These are phyloP conservation scores for Novumbra hubbsi DNA, from an alignment of 2,797 vertebrate species.

Conservation along the genomic window DNA sequence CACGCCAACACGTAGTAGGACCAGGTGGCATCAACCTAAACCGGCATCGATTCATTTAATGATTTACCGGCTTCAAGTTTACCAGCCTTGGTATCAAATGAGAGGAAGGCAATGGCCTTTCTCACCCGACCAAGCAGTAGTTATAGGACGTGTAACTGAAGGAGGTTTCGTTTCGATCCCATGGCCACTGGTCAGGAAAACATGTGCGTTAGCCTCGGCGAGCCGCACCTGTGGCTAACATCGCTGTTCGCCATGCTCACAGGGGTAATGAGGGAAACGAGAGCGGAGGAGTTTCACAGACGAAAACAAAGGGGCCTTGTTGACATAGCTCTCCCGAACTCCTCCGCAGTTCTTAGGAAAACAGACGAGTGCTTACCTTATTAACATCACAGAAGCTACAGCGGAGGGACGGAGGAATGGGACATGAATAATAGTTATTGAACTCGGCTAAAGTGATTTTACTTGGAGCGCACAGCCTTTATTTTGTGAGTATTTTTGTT, in stretches of 20 bases:
- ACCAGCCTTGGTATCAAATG: neutral
- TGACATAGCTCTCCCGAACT: conserved; percentile 53
- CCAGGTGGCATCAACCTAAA: neutral
- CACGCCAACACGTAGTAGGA: neutral
- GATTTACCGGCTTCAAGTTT: neutral
- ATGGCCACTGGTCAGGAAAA: neutral
- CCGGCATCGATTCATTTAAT: neutral
- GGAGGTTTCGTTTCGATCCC: neutral
- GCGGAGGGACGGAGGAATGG: conserved; percentile 57
- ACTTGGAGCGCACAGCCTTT: conserved; percentile 78
- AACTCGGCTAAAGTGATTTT: conserved; percentile 80
- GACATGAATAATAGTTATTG: conserved; percentile 77
- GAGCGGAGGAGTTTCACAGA: conserved; percentile 39
- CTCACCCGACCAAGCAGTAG: neutral
- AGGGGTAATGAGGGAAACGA: conserved; percentile 36
- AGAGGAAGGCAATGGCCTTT: neutral
- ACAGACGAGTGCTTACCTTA: conserved; percentile 59
- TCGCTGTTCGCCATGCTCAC: conserved; percentile 29
- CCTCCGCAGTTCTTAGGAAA: conserved; percentile 51
- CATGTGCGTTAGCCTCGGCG: conserved; percentile 4
- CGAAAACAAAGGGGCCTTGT: conserved; percentile 51
- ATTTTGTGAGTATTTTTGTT: conserved; percentile 83
- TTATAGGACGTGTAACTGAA: neutral
- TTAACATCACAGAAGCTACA: conserved; percentile 72
- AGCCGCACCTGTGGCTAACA: conserved; percentile 14